Percentiles rank a stretch among this genome's conserved stretches.
Conservation (phyloP, 2,113 vertebrate genomes). For the Pseudopodoces humilis region DNA sequence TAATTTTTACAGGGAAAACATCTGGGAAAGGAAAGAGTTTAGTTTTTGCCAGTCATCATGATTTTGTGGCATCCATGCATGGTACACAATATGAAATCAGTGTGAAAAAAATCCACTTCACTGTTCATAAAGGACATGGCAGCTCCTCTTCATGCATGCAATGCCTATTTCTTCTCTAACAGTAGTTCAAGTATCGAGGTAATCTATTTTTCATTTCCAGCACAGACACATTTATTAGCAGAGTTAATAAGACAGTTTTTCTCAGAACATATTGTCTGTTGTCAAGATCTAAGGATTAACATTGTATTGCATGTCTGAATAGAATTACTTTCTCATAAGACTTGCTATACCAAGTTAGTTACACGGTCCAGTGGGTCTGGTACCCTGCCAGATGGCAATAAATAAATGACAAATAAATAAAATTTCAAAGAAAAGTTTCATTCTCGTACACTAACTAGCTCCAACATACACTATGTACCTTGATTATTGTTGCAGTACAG, state of each 20-base stretch:
- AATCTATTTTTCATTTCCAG: slow-evolving; percentile 36
- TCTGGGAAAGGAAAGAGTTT: not conserved
- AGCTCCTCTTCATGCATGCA: not conserved
- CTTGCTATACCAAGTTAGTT: slow-evolving; percentile 19
- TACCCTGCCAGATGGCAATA: not conserved
- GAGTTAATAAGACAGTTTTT: slow-evolving; percentile 45
- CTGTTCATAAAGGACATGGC: not conserved
- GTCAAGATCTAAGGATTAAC: slow-evolving; percentile 46
- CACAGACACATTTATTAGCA: slow-evolving; percentile 42
- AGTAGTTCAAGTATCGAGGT: not conserved
- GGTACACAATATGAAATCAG: not conserved
- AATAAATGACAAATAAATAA: slow-evolving; percentile 27
- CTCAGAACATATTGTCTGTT: not conserved
- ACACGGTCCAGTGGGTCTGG: not conserved
- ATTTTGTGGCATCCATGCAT: not conserved
- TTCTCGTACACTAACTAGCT: not conserved
- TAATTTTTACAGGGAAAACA: not conserved
- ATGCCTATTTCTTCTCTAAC: not conserved
- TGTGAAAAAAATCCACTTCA: not conserved
- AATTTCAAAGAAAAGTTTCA: not conserved
- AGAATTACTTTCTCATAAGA: slow-evolving; percentile 15
- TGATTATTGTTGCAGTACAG: not conserved
- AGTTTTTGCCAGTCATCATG: not conserved
- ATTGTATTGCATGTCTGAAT: not conserved
- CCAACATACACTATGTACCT: not conserved